Percentiles rank a stretch among this genome's conserved stretches.
These are phyloP conservation scores for Diadumene lineata DNA, from an alignment of 92 coral and sea anemone species.

Conservation along the genomic window DNA sequence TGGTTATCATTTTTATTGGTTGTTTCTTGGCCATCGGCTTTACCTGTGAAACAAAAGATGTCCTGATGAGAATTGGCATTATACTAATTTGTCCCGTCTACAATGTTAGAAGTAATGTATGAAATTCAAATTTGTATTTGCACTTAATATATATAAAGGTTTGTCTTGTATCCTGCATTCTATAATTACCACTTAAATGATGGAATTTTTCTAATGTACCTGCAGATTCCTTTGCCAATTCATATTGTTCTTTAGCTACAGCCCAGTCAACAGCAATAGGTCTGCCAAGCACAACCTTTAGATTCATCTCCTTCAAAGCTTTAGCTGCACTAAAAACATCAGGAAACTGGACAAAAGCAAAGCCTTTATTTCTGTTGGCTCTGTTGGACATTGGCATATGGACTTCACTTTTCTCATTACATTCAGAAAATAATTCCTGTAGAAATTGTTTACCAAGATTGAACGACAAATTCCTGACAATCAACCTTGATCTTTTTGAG, in stretches of 20 bases:
- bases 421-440: conserved; percentile 63
- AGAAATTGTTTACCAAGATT: conserved; percentile 74
- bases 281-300: conserved; percentile 80
- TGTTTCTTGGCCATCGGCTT: not conserved
- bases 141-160: too few species aligned
- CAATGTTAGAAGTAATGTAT: too few species aligned
- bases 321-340: conserved; percentile 90
- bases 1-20: not conserved
- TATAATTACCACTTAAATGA: too few species aligned
- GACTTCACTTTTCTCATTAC: conserved; percentile 68
- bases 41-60: not conserved
- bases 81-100: too few species aligned
- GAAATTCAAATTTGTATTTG: too few species aligned
- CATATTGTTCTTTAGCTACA: conserved; percentile 64
- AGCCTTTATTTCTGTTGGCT: conserved; percentile 77
- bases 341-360: conserved; percentile 94
- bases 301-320: conserved; percentile 78
- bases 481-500: conserved; percentile 75
- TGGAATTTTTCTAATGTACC: too few species aligned
- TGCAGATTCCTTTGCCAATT: conserved; percentile 29
- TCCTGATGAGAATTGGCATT: too few species aligned
- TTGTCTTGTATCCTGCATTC: too few species aligned
- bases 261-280: conserved; percentile 97
- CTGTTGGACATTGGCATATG: conserved; percentile 64
- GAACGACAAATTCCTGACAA: conserved; percentile 86